A percentile compares a stretch with the other conserved stretches of the same genome.
Evolutionary conservation across 2,113 vertebrate genomes (phyloP).

Genomic region (Tyrannus savana): DNA sequence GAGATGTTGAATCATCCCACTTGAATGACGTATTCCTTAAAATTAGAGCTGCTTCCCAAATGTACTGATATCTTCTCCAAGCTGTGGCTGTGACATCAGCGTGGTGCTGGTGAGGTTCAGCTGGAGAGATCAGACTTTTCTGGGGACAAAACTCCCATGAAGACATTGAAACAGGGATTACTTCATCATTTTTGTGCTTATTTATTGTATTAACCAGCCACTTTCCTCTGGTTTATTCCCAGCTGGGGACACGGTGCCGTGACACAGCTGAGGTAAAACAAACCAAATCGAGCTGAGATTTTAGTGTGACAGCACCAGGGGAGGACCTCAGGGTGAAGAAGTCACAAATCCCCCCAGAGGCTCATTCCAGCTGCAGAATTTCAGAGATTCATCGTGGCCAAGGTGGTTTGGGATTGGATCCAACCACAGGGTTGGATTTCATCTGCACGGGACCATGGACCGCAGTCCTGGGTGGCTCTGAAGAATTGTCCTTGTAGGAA

Average conservation of each 20-base stretch:
- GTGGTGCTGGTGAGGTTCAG: not conserved
- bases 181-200: fast-evolving
- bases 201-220: fast-evolving
- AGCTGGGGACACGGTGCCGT: not conserved
- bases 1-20: not conserved
- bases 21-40: not conserved
- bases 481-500: not conserved
- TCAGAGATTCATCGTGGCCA: not conserved
- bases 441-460: fast-evolving
- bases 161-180: too few species aligned
- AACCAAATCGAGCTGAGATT: not conserved
- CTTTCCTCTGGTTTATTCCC: not conserved
- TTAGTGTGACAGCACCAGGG: fast-evolving
- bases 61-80: not conserved
- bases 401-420: not conserved
- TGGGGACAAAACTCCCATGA: not conserved
- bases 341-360: not conserved
- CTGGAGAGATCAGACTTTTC: not conserved
- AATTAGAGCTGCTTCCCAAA: not conserved
- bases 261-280: not conserved
- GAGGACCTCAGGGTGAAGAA: not conserved
- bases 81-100: not conserved
- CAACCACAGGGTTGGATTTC: fast-evolving
- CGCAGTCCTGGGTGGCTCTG: not conserved
- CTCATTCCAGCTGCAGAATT: not conserved